Evolutionary conservation across 2,113 vertebrate genomes (phyloP).

Genomic region (Aptenodytes patagonicus): DNA sequence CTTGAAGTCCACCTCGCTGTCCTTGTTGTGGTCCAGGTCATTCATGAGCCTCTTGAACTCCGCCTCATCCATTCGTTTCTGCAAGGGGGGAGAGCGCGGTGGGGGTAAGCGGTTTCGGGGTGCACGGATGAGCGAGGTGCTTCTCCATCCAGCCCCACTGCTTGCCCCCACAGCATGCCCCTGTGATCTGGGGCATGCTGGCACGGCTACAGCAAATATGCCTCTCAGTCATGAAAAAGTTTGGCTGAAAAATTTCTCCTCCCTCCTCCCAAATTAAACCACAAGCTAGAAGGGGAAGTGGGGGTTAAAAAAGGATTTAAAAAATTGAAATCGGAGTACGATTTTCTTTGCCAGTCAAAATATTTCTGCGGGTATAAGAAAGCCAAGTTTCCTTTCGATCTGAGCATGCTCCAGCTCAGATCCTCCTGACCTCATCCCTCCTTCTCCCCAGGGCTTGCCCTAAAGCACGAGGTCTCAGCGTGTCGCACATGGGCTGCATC

Average conservation of each 20-base stretch:
- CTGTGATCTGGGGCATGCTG: fast-evolving
- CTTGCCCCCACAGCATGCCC: no score
- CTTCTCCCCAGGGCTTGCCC: background rate
- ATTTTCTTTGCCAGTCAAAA: background rate
- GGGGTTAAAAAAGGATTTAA: no score
- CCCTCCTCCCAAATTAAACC: background rate
- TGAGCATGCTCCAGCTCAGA: background rate
- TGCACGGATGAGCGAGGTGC: fast-evolving
- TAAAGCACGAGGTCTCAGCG: fast-evolving
- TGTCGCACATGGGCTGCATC: fast-evolving
- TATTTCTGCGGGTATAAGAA: background rate
- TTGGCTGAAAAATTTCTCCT: background rate
- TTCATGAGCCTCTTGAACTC: constrained; percentile 67
- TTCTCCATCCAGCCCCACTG: background rate
- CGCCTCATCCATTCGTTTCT: constrained; percentile 64
- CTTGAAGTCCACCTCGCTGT: constrained; percentile 74
- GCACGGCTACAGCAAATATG: fast-evolving
- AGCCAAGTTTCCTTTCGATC: background rate
- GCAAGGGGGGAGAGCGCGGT: fast-evolving
- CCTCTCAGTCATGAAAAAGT: fast-evolving
- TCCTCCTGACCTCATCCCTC: background rate
- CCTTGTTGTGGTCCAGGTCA: constrained; percentile 71
- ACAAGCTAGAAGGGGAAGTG: background rate
- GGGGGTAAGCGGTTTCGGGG: fast-evolving
- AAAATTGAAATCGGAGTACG: fast-evolving